Evolutionary conservation across 2,797 vertebrate species (phyloP).

Genomic region (Microctenopoma steveboyesi): DNA sequence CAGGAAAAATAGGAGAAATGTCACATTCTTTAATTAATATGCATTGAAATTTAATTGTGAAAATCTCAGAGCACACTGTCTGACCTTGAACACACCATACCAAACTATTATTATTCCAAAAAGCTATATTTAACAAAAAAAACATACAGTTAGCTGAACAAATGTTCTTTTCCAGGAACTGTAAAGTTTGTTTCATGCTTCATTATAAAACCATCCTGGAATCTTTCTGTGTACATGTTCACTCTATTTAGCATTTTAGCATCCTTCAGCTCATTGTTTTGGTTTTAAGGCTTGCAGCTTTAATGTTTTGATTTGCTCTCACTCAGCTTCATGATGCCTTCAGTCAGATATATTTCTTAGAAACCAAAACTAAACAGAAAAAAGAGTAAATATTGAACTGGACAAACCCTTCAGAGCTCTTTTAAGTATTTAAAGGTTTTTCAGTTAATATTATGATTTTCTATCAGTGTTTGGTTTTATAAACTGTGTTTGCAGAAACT

Average conservation of each 20-base stretch:
- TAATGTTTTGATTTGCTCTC: not conserved
- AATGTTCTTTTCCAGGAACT: not conserved
- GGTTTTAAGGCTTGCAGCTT: not conserved
- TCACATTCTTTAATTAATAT: not conserved
- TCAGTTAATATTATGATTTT: not conserved
- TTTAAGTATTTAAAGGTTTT: not conserved
- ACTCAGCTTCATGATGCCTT: too few relatives aligned
- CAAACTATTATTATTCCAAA: too few relatives aligned
- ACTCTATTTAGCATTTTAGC: not conserved
- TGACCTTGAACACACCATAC: too few relatives aligned
- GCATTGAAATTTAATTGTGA: not conserved
- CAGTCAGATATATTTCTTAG: too few relatives aligned
- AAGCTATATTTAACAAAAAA: not conserved
- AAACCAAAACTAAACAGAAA: too few relatives aligned
- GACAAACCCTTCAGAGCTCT: not conserved
- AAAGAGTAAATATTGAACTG: too few relatives aligned
- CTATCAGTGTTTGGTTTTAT: not conserved
- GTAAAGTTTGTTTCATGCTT: not conserved
- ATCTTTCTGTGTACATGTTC: not conserved
- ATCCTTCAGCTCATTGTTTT: conserved; percentile 3
- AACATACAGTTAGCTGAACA: not conserved
- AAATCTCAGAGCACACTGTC: too few relatives aligned
- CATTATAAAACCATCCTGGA: not conserved
- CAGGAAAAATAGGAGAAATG: not conserved
- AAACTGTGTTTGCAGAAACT: not conserved